Base-by-base conservation (phyloP, 2,888 invertebrate genomes). In the Eumerus sabulonum region DNA sequence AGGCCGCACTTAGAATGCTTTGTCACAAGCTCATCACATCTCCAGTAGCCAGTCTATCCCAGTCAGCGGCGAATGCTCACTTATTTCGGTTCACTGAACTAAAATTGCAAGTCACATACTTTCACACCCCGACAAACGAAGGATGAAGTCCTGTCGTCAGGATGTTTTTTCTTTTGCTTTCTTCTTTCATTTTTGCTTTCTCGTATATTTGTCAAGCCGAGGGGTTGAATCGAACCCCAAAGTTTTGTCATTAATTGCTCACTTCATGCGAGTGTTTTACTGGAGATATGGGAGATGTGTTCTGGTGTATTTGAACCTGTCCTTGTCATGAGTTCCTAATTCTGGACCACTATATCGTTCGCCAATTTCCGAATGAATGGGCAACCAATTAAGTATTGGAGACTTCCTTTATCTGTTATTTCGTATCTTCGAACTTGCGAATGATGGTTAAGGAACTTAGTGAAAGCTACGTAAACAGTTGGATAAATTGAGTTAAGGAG, bases 31-130 rank as follows among this genome's bases (percentile, higher is more conserved):
- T 82, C 82, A 82, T 82, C 83, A 82, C 51, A 54, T 70, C 72
- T 38, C 27, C 27, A 56, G 66, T 66, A 48, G 57, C 50, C 57
- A 44, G 40, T 13, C n/a, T n/a, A n/a, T n/a, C 56, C 12, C 40
- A 40, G 3, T 11, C 40, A n/a, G 3, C 16, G 40, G 16, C 14
- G 9, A 14, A n/a, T 27, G 67, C 60, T 72, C 82, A 82, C 81
- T 82, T 83, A 82, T 77, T 83, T 82, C 82, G 67, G 82, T 79
- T 83, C 83, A 82, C 18, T 83, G 83, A 82, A 82, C 83, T 83
- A 82, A 82, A 83, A 83, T 83, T 83, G 83, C 83, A 83, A 83
- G 83, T 83, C 83, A 83, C 83, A 83, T 83, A 83, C 82, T 83
- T 83, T 83, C 81, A 82, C 83, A 83, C 83, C 83, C 82, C 70